Percentiles rank a stretch among this genome's conserved stretches.
These are phyloP conservation scores for Atta cephalotes DNA, from an alignment of 1,140 invertebrate genomes.

Conservation along the genomic window DNA sequence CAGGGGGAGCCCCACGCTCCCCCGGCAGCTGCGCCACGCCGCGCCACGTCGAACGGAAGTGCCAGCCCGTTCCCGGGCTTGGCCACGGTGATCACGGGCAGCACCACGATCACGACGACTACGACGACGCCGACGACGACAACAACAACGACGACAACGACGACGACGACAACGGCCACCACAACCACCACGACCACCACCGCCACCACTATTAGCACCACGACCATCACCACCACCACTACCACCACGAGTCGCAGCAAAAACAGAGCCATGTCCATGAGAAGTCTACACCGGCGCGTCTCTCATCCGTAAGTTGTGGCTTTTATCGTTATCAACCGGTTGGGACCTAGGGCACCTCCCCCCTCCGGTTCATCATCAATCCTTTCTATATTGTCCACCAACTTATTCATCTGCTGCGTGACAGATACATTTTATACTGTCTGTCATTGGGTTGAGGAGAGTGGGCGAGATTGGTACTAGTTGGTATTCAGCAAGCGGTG, in stretches of 20 bases:
- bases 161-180: background rate
- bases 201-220: conserved; percentile 71
- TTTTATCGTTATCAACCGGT: conserved; percentile 14
- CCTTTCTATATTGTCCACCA: conserved; percentile 32
- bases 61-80: conserved; percentile 58
- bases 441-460: background rate
- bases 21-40: conserved; percentile 71
- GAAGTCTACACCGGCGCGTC: conserved; percentile 84
- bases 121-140: conserved; percentile 23
- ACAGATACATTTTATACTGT: conserved; percentile 19
- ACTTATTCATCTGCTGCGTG: background rate
- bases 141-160: conserved; percentile 19
- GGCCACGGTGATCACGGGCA: conserved; percentile 11
- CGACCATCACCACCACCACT: conserved; percentile 72
- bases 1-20: conserved; percentile 74
- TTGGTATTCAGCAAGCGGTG: background rate
- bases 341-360: background rate
- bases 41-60: conserved; percentile 70
- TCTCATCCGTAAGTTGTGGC: conserved; percentile 84
- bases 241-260: conserved; percentile 77
- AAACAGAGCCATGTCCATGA: conserved; percentile 83
- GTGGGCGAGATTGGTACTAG: background rate
- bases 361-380: background rate
- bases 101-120: conserved; percentile 17
- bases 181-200: background rate